A percentile compares a stretch with the other conserved stretches of the same genome.
Evolutionary conservation across 92 coral and sea anemone genomes (phyloP).

Genomic region (Siderastrea radians): DNA sequence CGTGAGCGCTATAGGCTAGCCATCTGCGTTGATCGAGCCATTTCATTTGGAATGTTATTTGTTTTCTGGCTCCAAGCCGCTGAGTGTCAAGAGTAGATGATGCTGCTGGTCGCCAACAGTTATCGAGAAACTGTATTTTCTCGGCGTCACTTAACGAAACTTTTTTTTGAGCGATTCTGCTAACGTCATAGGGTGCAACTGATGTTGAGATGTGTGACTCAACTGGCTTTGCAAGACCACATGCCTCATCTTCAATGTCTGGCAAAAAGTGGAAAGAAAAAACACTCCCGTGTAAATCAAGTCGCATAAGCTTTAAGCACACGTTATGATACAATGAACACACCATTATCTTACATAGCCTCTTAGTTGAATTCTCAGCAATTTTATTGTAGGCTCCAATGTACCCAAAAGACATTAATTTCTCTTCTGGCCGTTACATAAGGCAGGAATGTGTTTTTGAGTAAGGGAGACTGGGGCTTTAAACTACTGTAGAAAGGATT

Average conservation of each 20-base stretch:
- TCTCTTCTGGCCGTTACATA: neutral
- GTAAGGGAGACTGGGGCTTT: neutral
- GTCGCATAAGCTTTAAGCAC: too few species aligned
- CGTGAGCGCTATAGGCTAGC: constrained; percentile 71
- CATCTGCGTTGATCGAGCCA: constrained; percentile 74
- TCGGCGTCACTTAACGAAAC: constrained; percentile 46
- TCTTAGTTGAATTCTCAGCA: constrained; percentile 33
- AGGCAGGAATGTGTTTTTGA: neutral
- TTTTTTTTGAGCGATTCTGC: too few species aligned
- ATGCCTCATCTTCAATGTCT: too few species aligned
- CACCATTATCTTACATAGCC: constrained; percentile 38
- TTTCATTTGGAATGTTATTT: constrained; percentile 66
- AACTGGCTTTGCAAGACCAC: too few species aligned
- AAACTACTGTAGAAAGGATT: neutral
- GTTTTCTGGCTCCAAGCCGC: neutral
- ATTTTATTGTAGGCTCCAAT: constrained; percentile 3
- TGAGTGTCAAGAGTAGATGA: constrained; percentile 57
- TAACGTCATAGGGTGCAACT: too few species aligned
- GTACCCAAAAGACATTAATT: constrained; percentile 17
- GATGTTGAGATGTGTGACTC: too few species aligned
- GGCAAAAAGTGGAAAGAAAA: too few species aligned
- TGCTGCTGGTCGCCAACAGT: constrained; percentile 71
- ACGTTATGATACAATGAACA: too few species aligned
- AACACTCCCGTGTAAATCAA: too few species aligned
- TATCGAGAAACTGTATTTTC: constrained; percentile 69